These are phyloP conservation scores for Petrocephalus schoutedeni DNA, from an alignment of 2,797 vertebrate species.

Conservation along the genomic window DNA sequence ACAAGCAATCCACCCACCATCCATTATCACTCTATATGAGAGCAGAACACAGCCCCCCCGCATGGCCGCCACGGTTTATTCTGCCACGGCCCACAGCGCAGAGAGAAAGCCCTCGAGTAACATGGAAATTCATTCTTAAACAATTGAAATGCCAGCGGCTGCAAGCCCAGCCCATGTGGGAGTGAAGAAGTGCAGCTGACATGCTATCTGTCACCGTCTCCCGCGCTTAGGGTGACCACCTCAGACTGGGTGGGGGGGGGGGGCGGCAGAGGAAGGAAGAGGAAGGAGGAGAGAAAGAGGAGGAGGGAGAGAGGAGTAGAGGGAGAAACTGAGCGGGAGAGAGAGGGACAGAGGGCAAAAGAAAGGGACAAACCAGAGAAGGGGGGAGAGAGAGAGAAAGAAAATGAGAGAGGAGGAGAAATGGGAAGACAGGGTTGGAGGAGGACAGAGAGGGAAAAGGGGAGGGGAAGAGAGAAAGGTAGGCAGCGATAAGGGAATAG, in stretches of 20 bases:
- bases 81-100: not conserved
- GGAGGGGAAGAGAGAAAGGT: not conserved
- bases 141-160: constrained; percentile 34
- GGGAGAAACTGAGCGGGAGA: constrained; percentile 35
- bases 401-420: not conserved
- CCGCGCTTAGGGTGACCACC: constrained; percentile 43
- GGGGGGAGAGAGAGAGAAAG: constrained; percentile 41
- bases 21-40: not conserved
- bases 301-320: constrained; percentile 36
- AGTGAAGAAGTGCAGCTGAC: constrained; percentile 40
- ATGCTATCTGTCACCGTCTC: constrained; percentile 50
- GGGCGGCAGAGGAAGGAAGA: no score
- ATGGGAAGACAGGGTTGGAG: not conserved
- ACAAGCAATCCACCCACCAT: not conserved
- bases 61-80: not conserved
- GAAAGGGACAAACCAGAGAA: not conserved
- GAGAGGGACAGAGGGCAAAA: constrained; percentile 29
- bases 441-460: not conserved
- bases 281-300: not conserved
- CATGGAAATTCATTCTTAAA: constrained; percentile 25
- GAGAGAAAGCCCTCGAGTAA: constrained; percentile 14
- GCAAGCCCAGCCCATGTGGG: constrained; percentile 30
- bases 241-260: constrained; percentile 25
- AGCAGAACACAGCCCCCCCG: not conserved
- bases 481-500: not conserved